phyloP scores from a whole-genome alignment of 2,797 vertebrate genomes.

The Gymnothorax reevesii region DNA sequence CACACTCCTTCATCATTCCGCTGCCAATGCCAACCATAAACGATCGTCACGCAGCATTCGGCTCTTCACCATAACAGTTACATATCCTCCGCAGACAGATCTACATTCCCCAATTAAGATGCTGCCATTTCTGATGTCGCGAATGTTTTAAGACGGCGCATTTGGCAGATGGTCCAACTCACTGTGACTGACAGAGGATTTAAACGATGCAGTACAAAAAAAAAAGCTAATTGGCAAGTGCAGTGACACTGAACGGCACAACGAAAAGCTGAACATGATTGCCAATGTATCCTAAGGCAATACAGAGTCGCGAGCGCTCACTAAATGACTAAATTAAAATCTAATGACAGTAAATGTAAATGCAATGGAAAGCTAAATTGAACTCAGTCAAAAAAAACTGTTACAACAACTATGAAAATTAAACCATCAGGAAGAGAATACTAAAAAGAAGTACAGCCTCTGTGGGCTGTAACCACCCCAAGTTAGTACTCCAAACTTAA shows the following conservation, averaged over 20 bases:
- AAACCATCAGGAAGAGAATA: background rate
- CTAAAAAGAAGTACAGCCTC: background rate
- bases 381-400: background rate
- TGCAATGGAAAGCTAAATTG: background rate
- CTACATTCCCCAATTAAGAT: background rate
- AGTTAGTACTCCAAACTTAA: too few relatives aligned
- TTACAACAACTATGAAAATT: background rate
- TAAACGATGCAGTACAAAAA: background rate
- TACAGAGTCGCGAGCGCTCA: background rate
- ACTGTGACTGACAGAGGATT: background rate
- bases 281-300: background rate
- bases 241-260: background rate
- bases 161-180: background rate
- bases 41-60: background rate
- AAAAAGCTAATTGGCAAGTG: background rate
- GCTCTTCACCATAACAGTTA: background rate
- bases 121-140: background rate
- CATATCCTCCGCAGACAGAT: background rate
- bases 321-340: background rate
- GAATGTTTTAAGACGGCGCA: background rate
- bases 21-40: background rate
- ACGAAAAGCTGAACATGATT: background rate
- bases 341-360: background rate
- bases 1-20: background rate
- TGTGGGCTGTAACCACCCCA: too few relatives aligned